Percentiles rank a stretch among this genome's conserved stretches.
Conservation (phyloP, 2,113 vertebrate species). For the Tragelaphus strepsiceros region DNA sequence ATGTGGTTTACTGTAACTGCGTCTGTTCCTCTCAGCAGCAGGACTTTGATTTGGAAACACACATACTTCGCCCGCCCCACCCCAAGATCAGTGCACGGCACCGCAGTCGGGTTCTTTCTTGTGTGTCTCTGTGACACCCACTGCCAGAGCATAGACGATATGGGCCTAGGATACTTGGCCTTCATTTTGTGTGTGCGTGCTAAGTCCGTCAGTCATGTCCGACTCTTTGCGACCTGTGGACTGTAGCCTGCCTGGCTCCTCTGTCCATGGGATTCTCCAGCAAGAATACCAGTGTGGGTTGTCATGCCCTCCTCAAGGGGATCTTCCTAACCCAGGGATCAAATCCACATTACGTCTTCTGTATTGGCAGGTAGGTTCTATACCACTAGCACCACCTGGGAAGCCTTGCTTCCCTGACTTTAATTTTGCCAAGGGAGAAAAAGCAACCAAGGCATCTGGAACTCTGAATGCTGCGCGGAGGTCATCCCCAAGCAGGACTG, state of each 20-base stretch:
- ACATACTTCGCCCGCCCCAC: no score
- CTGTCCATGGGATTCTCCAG: neutral
- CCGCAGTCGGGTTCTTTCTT: neutral
- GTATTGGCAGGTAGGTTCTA: neutral
- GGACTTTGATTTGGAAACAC: neutral
- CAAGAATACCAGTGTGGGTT: neutral
- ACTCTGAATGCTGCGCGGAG: neutral
- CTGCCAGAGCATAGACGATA: neutral
- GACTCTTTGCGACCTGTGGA: neutral
- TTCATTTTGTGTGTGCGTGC: neutral
- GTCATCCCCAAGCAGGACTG: neutral
- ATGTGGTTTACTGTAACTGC: rapidly evolving
- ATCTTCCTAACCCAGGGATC: neutral
- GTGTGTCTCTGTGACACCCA: neutral
- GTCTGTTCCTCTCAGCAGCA: neutral
- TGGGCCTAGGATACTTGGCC: neutral
- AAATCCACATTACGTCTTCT: neutral
- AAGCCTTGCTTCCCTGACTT: neutral
- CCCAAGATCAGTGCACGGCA: neutral
- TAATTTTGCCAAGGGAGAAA: neutral
- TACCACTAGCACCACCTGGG: neutral
- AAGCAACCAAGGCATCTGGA: neutral
- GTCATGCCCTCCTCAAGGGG: neutral
- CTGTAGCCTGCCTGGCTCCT: neutral
- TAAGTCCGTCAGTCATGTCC: neutral